These are phyloP conservation scores for Anguilla megastoma DNA, from an alignment of 2,797 vertebrate genomes.

Conservation along the genomic window DNA sequence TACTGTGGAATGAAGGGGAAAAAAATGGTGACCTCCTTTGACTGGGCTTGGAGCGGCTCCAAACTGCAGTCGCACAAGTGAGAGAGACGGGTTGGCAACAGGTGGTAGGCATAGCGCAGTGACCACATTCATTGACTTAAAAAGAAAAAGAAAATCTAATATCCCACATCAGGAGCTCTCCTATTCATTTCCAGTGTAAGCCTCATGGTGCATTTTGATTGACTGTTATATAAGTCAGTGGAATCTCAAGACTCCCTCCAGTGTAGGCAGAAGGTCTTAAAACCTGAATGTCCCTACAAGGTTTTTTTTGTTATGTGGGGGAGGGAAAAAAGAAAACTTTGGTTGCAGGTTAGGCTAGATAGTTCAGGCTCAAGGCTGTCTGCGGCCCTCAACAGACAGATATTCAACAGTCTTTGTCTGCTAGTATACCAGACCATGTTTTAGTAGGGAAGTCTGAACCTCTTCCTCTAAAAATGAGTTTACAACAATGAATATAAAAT, in stretches of 20 bases:
- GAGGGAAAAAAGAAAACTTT: neutral
- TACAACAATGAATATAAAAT: neutral
- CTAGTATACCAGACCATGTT: neutral
- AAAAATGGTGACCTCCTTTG: slow-evolving; percentile 29
- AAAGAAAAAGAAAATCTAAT: neutral
- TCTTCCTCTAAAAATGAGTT: neutral
- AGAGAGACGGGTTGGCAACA: slow-evolving; percentile 25
- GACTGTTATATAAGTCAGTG: neutral
- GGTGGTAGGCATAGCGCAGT: slow-evolving; percentile 33
- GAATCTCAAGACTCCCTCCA: slow-evolving; percentile 10
- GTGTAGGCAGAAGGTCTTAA: neutral
- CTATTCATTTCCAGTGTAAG: neutral
- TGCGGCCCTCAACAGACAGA: neutral
- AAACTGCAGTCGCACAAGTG: slow-evolving; percentile 3
- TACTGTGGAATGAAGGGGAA: neutral
- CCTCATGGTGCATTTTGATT: neutral
- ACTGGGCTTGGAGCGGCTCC: slow-evolving; percentile 24
- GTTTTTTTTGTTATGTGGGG: neutral
- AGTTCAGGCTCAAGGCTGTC: neutral
- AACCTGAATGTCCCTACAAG: neutral
- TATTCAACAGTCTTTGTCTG: neutral
- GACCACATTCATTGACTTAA: slow-evolving; percentile 26
- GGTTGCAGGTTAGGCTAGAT: neutral
- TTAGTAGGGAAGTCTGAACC: neutral
- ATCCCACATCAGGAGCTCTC: slow-evolving; percentile 21